phyloP scores from a whole-genome alignment of 2,113 vertebrate genomes.

The Hippocampus mohnikei region DNA sequence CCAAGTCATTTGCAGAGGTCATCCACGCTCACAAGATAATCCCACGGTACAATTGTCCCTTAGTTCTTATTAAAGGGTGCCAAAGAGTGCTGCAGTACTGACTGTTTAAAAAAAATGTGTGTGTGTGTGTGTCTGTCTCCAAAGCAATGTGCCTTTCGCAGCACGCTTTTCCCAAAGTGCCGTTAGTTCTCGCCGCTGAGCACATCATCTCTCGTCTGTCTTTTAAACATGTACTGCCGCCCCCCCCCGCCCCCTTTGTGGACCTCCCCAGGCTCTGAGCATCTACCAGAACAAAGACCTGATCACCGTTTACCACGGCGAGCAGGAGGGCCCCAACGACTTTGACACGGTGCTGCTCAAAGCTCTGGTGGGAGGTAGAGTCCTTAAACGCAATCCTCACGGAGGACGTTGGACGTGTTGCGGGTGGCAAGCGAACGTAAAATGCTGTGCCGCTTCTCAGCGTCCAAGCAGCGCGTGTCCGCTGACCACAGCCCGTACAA shows the following conservation, averaged over 20 bases:
- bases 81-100: neutral
- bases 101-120: neutral
- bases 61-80: neutral
- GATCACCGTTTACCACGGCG: slow-evolving; percentile 76
- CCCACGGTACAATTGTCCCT: neutral
- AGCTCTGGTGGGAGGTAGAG: slow-evolving; percentile 80
- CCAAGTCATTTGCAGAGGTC: neutral
- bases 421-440: neutral
- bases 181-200: too few species aligned
- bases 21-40: neutral
- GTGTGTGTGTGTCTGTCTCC: too few species aligned
- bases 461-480: slow-evolving; percentile 67
- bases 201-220: too few species aligned
- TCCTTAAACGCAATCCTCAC: slow-evolving; percentile 29
- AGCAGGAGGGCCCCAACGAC: slow-evolving; percentile 80
- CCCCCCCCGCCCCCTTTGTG: neutral
- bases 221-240: too few species aligned
- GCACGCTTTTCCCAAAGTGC: too few species aligned
- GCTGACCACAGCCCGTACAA: slow-evolving; percentile 69
- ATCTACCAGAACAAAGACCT: slow-evolving; percentile 80
- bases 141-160: too few species aligned
- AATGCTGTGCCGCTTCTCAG: slow-evolving; percentile 41
- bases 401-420: neutral
- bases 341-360: slow-evolving; percentile 85
- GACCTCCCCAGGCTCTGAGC: slow-evolving; percentile 67